Evolutionary conservation across 35 echinoderm and acorn worm genomes (phyloP).

Genomic region (Patiria miniata): DNA sequence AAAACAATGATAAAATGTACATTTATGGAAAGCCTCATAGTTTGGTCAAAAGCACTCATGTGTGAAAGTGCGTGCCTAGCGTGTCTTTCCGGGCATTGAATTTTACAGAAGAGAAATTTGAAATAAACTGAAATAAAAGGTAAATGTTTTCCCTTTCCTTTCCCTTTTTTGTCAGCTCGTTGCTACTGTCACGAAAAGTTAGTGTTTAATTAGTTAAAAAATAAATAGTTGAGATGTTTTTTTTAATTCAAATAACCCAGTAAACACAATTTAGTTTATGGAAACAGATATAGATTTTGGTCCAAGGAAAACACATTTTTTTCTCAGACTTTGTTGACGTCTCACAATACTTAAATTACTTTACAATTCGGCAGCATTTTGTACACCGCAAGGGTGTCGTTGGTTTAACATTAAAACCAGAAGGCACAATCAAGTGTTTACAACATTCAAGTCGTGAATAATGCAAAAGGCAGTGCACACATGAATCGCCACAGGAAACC

Average conservation of each 20-base stretch:
- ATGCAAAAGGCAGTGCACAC: too few relatives aligned
- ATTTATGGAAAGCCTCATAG: neutral
- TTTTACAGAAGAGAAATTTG: neutral
- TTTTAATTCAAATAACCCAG: neutral
- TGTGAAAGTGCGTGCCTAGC: neutral
- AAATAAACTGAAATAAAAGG: slow-evolving; percentile 16
- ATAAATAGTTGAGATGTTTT: neutral
- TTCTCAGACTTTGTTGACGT: too few relatives aligned
- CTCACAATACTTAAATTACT: too few relatives aligned
- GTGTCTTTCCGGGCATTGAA: slow-evolving; percentile 4
- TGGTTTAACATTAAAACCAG: too few relatives aligned
- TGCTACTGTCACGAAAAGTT: neutral
- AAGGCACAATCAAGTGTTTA: too few relatives aligned
- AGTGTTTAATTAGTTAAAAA: neutral
- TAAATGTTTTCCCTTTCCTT: neutral
- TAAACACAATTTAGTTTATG: neutral
- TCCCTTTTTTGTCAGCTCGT: neutral
- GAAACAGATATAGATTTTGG: neutral
- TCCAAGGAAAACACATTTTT: neutral
- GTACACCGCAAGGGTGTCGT: too few relatives aligned
- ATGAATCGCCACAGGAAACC: too few relatives aligned
- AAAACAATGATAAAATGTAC: neutral
- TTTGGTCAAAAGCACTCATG: neutral
- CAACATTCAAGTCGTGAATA: too few relatives aligned
- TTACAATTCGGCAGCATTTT: too few relatives aligned